phyloP scores from a whole-genome alignment of 2,113 vertebrate genomes.

The Burhinus oedicnemus region DNA sequence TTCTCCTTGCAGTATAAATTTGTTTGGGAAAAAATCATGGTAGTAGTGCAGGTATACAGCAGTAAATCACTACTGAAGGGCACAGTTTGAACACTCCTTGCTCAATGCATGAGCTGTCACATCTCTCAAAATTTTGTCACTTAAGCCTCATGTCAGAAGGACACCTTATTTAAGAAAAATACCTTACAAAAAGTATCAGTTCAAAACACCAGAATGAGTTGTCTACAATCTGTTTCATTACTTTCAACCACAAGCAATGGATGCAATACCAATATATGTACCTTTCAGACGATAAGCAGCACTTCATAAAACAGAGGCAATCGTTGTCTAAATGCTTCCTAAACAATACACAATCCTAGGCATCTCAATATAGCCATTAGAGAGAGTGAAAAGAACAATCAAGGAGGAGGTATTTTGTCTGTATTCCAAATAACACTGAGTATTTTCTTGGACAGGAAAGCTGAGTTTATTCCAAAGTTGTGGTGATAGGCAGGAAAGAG shows the following conservation, averaged over 20 bases:
- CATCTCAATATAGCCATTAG: neutral
- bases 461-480: neutral
- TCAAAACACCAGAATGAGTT: neutral
- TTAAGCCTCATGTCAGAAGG: neutral
- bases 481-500: neutral
- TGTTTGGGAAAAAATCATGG: neutral
- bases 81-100: neutral
- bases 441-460: neutral
- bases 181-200: neutral
- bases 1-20: slow-evolving; percentile 29
- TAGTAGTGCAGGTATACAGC: neutral
- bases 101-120: neutral
- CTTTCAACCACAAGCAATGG: neutral
- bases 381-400: neutral
- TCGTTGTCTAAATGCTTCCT: neutral
- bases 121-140: neutral
- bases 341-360: neutral
- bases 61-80: neutral
- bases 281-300: neutral
- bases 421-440: neutral
- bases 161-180: neutral
- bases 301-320: neutral
- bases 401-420: neutral
- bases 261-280: neutral
- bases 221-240: neutral